A percentile compares a stretch with the other conserved stretches of the same genome.
phyloP scores from a whole-genome alignment of 2,888 invertebrate genomes.

The Heteromyza rotundicornis region DNA sequence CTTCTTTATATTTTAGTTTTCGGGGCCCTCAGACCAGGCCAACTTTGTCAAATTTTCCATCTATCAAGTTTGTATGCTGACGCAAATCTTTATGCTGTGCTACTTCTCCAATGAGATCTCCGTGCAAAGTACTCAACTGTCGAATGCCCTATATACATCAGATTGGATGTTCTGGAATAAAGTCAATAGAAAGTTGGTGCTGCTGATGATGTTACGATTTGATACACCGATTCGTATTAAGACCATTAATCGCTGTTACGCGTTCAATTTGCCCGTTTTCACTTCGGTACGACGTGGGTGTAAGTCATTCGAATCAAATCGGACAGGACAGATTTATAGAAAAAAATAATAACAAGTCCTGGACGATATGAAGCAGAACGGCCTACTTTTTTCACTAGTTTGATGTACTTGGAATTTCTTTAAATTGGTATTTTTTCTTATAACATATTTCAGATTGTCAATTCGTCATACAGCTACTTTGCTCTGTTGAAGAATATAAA shows the following conservation, averaged over 20 bases:
- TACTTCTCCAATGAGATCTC: constrained; percentile 47
- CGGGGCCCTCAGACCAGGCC: constrained; percentile 33
- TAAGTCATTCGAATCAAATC: too few relatives aligned
- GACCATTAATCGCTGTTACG: constrained; percentile 38
- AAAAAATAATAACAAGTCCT: too few relatives aligned
- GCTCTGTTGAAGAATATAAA: constrained; percentile 34
- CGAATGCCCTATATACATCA: constrained; percentile 38
- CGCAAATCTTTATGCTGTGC: constrained; percentile 50
- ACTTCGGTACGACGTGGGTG: constrained; percentile 48
- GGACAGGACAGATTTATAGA: too few relatives aligned
- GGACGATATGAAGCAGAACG: too few relatives aligned
- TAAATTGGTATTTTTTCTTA: constrained; percentile 7
- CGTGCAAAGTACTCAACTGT: constrained; percentile 35
- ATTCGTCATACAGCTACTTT: constrained; percentile 40
- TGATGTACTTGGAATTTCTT: too few relatives aligned
- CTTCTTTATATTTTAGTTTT: constrained; percentile 26
- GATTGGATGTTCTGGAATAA: constrained; percentile 38
- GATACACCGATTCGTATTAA: constrained; percentile 34
- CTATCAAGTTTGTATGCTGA: constrained; percentile 48
- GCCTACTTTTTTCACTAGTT: too few relatives aligned
- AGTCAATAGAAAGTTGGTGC: constrained; percentile 34
- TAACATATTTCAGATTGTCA: constrained; percentile 37
- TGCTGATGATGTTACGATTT: constrained; percentile 42
- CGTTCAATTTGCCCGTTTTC: constrained; percentile 42
- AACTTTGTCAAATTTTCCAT: constrained; percentile 37